Conservation (phyloP, 2,113 vertebrate genomes). For the Piaya cayana region DNA sequence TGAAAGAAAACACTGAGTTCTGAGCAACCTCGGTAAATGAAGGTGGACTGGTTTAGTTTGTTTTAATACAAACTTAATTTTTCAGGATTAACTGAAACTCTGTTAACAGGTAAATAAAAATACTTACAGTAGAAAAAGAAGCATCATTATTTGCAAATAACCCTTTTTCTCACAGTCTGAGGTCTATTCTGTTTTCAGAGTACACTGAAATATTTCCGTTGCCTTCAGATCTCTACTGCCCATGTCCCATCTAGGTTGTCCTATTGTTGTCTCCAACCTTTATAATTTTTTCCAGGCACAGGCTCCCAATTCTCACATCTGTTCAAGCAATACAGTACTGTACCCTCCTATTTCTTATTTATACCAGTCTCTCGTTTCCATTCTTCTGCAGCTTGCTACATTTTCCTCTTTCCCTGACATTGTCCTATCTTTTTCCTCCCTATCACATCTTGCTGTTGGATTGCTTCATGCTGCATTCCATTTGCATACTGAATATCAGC, state of each 20-base stretch:
- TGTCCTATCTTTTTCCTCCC: slow-evolving; percentile 36
- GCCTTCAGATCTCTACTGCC: background rate
- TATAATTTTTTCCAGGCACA: background rate
- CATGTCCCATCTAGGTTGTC: background rate
- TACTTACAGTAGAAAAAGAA: background rate
- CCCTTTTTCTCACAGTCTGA: background rate
- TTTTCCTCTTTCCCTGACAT: background rate
- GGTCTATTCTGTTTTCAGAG: background rate
- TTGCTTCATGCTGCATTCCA: slow-evolving; percentile 49
- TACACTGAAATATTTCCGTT: background rate
- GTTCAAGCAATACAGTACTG: background rate
- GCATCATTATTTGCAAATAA: background rate
- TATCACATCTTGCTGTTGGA: slow-evolving; percentile 29
- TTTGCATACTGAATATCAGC: slow-evolving; percentile 68
- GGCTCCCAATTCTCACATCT: background rate
- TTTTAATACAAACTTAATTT: background rate
- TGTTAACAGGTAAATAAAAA: background rate
- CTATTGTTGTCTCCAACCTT: background rate
- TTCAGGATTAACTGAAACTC: background rate
- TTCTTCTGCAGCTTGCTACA: background rate
- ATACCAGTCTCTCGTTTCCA: background rate
- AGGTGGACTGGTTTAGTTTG: background rate
- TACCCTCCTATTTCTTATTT: background rate
- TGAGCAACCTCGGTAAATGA: background rate
- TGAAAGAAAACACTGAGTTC: background rate